Base-by-base conservation (phyloP, 2,888 invertebrate species). In the Silvanus unidentatus region DNA sequence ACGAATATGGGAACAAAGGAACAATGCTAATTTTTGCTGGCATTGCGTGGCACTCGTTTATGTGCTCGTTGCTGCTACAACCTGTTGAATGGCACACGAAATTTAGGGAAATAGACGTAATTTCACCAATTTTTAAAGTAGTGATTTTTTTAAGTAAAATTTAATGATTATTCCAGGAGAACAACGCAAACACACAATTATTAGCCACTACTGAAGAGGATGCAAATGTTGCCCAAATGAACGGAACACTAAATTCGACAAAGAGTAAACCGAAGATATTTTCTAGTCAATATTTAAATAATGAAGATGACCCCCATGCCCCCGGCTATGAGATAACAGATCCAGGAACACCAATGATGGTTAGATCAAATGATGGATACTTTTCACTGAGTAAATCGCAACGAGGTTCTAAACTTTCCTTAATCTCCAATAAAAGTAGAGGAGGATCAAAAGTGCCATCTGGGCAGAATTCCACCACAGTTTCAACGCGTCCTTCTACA, bases 61-160 rank as follows among this genome's bases (percentile, higher is more conserved):
- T 80, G 16, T 82, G 81, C 53, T 77, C 84, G 2, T 71, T 84
- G 45, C 68, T 88, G 41, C 70, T 86, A 35, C 87, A 87, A 60
- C 88, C 88, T 2, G 84, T 87, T 1, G 80, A 81, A 65, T 84
- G 82, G 84, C 87, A 88, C 63, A 72, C 77, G 2, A 78, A 78
- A 61, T 74, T 71, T 55, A 63, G 66, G 48, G 64, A 64, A 47
- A 46, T 49, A 41, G 40, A 48, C 28, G 48, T 48, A 11, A 50
- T 29, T 30, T 11, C 2, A 9, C 13, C 9, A 30, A 13, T n/a
- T n/a, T n/a, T n/a, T n/a, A n/a, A n/a, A n/a, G n/a, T n/a, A n/a
- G n/a, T n/a, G n/a, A n/a, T n/a, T n/a, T n/a, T n/a, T 40, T 29
- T 40, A n/a, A n/a, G n/a, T n/a, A n/a, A n/a, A n/a, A n/a, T n/a